phyloP scores from a whole-genome alignment of 2,888 invertebrate genomes.

The Eurytoma adleriae region DNA sequence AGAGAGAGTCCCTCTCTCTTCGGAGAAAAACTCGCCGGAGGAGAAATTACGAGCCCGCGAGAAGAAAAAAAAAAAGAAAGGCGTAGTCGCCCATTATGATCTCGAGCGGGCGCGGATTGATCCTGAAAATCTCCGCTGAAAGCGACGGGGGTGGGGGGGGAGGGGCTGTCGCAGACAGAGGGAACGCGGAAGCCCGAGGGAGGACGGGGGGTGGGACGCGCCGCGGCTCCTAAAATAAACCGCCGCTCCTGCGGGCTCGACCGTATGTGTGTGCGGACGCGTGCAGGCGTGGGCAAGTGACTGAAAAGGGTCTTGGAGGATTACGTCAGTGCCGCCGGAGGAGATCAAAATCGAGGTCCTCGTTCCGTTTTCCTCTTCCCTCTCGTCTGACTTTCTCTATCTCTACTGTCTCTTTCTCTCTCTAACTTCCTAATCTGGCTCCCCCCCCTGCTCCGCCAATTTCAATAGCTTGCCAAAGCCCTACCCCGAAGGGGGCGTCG shows the following conservation, averaged over 20 bases:
- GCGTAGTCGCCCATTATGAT: constrained; percentile 16
- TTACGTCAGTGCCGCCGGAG: constrained; percentile 36
- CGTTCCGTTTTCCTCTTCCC: background rate
- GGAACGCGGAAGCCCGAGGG: background rate
- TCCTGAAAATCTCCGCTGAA: background rate
- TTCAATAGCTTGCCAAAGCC: background rate
- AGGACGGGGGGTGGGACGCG: background rate
- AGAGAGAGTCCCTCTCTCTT: background rate
- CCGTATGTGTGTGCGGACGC: background rate
- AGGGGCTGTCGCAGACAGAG: background rate
- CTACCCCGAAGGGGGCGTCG: background rate
- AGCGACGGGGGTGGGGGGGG: too few species aligned
- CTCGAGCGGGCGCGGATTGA: background rate
- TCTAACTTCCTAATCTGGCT: background rate
- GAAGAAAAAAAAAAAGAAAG: background rate
- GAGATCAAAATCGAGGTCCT: constrained; percentile 37
- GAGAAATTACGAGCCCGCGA: background rate
- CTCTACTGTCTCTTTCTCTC: background rate
- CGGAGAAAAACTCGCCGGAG: background rate
- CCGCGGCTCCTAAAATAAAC: constrained; percentile 27
- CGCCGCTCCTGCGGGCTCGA: constrained; percentile 14
- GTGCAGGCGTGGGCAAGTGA: background rate
- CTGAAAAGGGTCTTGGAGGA: constrained; percentile 29
- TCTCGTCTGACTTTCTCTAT: background rate
- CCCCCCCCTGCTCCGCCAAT: background rate